These are phyloP conservation scores for Myiagra hebetior DNA, from an alignment of 2,113 vertebrate genomes.

Conservation along the genomic window DNA sequence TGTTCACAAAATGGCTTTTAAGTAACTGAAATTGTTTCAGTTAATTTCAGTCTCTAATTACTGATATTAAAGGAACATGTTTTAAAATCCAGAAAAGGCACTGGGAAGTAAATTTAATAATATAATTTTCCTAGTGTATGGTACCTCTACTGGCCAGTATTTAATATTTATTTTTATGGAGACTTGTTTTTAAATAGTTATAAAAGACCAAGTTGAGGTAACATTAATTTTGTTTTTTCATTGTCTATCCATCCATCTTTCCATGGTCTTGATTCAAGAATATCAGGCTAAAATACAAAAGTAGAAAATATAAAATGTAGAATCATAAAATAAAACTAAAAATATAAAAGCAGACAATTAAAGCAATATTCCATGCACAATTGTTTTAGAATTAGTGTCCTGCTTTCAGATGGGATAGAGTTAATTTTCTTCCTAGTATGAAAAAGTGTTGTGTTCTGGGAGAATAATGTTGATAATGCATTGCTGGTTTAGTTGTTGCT, in stretches of 20 bases:
- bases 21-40: not conserved
- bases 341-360: not conserved
- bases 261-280: not conserved
- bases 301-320: not conserved
- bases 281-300: not conserved
- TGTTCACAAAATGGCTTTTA: not conserved
- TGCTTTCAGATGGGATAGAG: not conserved
- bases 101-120: not conserved
- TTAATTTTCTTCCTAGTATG: not conserved
- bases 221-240: not conserved
- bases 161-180: not conserved
- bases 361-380: not conserved
- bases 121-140: not conserved
- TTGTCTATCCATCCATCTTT: not conserved
- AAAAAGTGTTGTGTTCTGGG: not conserved
- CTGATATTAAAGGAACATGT: not conserved
- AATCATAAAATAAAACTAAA: not conserved
- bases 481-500: not conserved
- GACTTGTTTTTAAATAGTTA: not conserved
- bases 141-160: not conserved
- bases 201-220: not conserved
- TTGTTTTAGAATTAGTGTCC: not conserved
- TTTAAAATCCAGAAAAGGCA: not conserved
- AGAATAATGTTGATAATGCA: fast-evolving
- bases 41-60: not conserved